Evolutionary conservation across 37 sponge, comb jelly and placozoan species (phyloP).

Genomic region (Corticium candelabrum): DNA sequence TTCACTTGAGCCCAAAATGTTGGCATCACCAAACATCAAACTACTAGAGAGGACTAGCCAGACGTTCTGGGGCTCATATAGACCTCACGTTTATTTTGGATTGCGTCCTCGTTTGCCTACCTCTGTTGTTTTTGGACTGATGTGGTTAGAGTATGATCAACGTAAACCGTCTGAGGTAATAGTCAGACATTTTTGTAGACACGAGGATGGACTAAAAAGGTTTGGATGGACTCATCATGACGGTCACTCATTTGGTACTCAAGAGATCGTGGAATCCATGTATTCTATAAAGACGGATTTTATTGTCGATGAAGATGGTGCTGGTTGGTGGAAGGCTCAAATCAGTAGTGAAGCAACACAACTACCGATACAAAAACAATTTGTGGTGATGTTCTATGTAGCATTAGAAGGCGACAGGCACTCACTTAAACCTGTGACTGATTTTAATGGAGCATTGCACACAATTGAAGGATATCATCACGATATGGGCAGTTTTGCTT

Average conservation of each 20-base stretch:
- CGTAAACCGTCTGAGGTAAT: too few species aligned
- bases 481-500: too few species aligned
- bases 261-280: not conserved
- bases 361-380: not conserved
- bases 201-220: not conserved
- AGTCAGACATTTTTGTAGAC: not conserved
- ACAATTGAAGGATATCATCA: not conserved
- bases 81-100: conserved; percentile 48
- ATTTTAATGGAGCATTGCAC: not conserved
- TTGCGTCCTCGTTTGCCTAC: conserved; percentile 27
- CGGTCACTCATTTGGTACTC: not conserved
- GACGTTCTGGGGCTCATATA: conserved; percentile 19
- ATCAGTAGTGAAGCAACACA: conserved; percentile 5
- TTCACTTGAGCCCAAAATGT: too few species aligned
- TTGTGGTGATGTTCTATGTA: conserved; percentile 17
- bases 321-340: conserved; percentile 12
- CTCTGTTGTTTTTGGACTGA: conserved; percentile 36
- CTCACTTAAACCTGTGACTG: not conserved
- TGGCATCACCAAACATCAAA: too few species aligned
- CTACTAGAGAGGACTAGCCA: too few species aligned
- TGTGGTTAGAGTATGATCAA: conserved; percentile 23
- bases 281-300: not conserved
- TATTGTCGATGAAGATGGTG: not conserved
- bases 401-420: conserved; percentile 10
- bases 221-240: not conserved